Base-by-base conservation (phyloP, 2,888 invertebrate genomes). In the Xestobium rufovillosum region DNA sequence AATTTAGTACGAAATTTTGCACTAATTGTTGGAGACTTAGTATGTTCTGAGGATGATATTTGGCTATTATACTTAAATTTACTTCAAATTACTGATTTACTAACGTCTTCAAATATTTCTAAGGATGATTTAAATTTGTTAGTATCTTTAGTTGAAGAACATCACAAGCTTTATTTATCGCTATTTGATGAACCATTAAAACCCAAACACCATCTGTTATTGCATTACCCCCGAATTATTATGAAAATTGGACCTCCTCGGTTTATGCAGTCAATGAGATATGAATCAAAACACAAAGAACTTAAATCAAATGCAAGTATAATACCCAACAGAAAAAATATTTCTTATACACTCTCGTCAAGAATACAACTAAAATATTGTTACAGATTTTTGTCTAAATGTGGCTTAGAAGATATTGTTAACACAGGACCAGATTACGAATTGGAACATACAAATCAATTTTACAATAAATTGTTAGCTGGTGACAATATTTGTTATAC, bases 291-390 rank as follows among this genome's bases (percentile, higher is more conserved):
- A 36, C 43, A 45, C 37, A 42, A 38, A 38, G 28, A 38, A 17
- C 23, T 38, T 14, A 44, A 46, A 44, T 15, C 13, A 4, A 32
- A 9, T 12, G 33, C 27, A 4, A 32, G 44, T 52, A 53, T 53
- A 54, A 47, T 49, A 48, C 44, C 38, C 43, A 27, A n/a, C n/a
- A n/a, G n/a, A n/a, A n/a, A n/a, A n/a, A n/a, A n/a, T n/a, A n/a
- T n/a, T n/a, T n/a, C n/a, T n/a, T n/a, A n/a, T n/a, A n/a, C n/a
- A n/a, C n/a, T n/a, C n/a, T n/a, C n/a, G n/a, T n/a, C n/a, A n/a
- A n/a, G n/a, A n/a, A n/a, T n/a, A n/a, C n/a, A n/a, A n/a, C n/a
- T n/a, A n/a, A n/a, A n/a, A n/a, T n/a, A n/a, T n/a, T n/a, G n/a
- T n/a, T n/a, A n/a, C n/a, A n/a, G n/a, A n/a, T n/a, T n/a, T n/a